Percentiles rank a stretch among this genome's conserved stretches.
Conservation (phyloP, 37 sponge, comb jelly and placozoan genomes). For the Ianthella basta region DNA sequence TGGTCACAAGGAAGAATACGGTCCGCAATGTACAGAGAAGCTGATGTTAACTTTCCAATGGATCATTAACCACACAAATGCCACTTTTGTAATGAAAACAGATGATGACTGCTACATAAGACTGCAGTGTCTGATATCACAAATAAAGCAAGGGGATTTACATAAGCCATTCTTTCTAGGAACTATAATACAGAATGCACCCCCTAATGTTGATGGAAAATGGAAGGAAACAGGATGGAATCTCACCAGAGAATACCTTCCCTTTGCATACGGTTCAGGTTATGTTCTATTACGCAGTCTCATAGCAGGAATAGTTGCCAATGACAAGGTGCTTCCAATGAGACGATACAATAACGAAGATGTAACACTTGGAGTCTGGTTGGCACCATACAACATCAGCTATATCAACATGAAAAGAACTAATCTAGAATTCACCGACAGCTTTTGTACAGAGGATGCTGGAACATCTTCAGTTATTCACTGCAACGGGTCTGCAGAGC, state of each 20-base stretch:
- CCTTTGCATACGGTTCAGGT: not conserved
- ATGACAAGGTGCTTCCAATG: not conserved
- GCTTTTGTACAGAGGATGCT: too few relatives aligned
- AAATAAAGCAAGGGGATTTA: not conserved
- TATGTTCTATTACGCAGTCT: not conserved
- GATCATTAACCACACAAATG: not conserved
- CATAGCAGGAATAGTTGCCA: not conserved
- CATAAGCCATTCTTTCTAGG: not conserved
- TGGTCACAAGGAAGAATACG: not conserved
- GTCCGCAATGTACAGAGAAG: not conserved
- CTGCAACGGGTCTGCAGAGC: too few relatives aligned
- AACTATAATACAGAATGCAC: not conserved
- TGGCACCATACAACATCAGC: not conserved
- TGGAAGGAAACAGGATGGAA: not conserved
- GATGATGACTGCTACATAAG: conserved; percentile 11
- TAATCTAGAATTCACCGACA: not conserved
- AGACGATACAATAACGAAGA: not conserved
- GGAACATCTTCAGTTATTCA: too few relatives aligned
- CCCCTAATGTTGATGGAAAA: not conserved
- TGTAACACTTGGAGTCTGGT: not conserved
- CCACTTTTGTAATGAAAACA: not conserved
- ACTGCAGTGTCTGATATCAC: not conserved
- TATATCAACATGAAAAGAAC: not conserved
- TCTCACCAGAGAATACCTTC: not conserved
- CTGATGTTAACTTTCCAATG: not conserved